Conservation (phyloP, 2,888 invertebrate species). For the Mythimna ferrago region DNA sequence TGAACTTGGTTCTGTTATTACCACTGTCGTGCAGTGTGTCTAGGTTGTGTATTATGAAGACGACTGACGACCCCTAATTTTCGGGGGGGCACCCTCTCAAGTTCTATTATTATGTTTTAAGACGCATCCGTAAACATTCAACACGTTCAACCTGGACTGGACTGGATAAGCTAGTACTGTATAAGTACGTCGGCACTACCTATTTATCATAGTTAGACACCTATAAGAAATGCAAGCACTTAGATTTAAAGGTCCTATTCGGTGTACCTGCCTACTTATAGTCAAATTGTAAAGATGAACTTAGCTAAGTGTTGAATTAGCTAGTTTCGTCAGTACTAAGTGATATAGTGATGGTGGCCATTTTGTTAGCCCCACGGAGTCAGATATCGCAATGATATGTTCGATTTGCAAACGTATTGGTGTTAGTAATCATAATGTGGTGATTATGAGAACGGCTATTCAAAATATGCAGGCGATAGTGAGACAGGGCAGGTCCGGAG, state of each 20-base stretch:
- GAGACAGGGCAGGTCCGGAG: constrained; percentile 72
- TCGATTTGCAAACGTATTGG: constrained; percentile 1
- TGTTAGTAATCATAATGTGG: constrained; percentile 18
- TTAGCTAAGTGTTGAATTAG: not conserved
- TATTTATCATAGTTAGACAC: not conserved
- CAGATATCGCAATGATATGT: not conserved
- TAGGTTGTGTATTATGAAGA: too few relatives aligned
- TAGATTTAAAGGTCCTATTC: not conserved
- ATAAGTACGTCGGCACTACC: not conserved
- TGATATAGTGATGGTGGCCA: not conserved
- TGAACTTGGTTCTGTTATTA: not conserved
- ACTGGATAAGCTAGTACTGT: not conserved
- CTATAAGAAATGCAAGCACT: not conserved
- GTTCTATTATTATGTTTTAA: not conserved
- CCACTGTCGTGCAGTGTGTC: not conserved
- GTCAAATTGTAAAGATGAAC: not conserved
- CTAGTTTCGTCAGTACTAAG: not conserved
- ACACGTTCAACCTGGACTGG: not conserved
- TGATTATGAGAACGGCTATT: constrained; percentile 42
- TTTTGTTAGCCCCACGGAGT: not conserved
- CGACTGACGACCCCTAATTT: too few relatives aligned
- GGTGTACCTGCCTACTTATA: not conserved
- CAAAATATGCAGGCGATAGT: constrained; percentile 57
- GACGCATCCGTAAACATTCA: not conserved
- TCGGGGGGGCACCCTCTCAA: not conserved